These are phyloP conservation scores for Athripsodes cinereus DNA, from an alignment of 2,888 invertebrate genomes.

Conservation along the genomic window DNA sequence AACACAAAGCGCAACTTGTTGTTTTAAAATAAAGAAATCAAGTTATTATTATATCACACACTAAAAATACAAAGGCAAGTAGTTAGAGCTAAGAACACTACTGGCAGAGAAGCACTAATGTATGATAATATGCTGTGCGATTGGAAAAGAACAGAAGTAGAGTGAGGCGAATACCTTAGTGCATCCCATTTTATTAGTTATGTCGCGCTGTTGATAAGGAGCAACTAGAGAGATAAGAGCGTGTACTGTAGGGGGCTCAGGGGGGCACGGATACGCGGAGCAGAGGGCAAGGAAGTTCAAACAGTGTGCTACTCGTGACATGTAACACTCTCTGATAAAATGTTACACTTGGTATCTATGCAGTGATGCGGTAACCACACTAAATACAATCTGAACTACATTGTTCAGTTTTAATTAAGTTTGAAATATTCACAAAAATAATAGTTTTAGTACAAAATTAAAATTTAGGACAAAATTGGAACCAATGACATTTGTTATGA, in stretches of 20 bases:
- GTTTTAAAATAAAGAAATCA: too few species aligned
- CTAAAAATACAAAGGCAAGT: neutral
- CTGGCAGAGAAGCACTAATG: too few species aligned
- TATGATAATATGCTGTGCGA: neutral
- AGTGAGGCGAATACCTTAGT: conserved; percentile 16
- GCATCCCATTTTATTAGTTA: conserved; percentile 21
- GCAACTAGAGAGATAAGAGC: neutral
- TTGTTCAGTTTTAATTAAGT: too few species aligned
- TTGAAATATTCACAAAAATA: too few species aligned
- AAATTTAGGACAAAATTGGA: too few species aligned
- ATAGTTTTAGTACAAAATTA: too few species aligned
- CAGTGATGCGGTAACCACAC: too few species aligned
- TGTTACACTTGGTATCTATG: too few species aligned
- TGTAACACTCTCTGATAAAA: neutral
- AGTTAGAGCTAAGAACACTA: neutral
- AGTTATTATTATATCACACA: neutral
- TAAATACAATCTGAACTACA: too few species aligned
- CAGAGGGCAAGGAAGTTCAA: neutral
- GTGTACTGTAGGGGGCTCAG: neutral
- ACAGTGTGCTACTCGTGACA: neutral
- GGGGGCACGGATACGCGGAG: neutral
- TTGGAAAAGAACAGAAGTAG: neutral
- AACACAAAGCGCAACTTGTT: too few species aligned
- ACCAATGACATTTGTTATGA: too few species aligned
- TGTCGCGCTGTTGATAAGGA: conserved; percentile 11